A percentile compares a stretch with the other conserved stretches of the same genome.
Evolutionary conservation across 2,888 invertebrate species (phyloP).

Genomic region (Cataglyphis albicans): DNA sequence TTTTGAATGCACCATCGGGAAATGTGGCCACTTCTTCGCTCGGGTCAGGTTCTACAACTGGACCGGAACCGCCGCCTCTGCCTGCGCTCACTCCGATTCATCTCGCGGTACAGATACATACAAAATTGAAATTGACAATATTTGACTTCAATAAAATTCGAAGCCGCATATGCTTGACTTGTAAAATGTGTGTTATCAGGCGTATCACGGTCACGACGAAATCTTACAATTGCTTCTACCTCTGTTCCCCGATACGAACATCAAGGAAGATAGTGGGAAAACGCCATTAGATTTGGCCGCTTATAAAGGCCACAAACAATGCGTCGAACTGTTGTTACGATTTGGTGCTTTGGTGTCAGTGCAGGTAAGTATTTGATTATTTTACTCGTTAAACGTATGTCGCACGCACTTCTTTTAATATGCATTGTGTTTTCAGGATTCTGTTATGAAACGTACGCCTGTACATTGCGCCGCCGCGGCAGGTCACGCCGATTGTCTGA

Average conservation of each 20-base stretch:
- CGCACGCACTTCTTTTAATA: neutral
- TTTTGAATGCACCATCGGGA: slow-evolving; percentile 80
- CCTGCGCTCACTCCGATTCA: slow-evolving; percentile 87
- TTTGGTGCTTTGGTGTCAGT: slow-evolving; percentile 87
- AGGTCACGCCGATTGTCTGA: slow-evolving; percentile 87
- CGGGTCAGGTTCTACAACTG: slow-evolving; percentile 29
- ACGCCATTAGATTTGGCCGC: slow-evolving; percentile 89
- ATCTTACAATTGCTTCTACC: slow-evolving; percentile 87
- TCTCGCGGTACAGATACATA: slow-evolving; percentile 85
- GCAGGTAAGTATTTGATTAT: slow-evolving; percentile 59
- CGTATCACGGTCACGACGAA: slow-evolving; percentile 88
- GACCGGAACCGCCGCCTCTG: slow-evolving; percentile 59
- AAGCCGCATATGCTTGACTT: neutral
- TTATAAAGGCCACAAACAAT: slow-evolving; percentile 87
- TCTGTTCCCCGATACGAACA: slow-evolving; percentile 87
- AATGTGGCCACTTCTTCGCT: slow-evolving; percentile 46
- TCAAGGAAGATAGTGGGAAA: slow-evolving; percentile 87
- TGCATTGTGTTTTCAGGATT: slow-evolving; percentile 67
- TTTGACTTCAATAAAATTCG: neutral
- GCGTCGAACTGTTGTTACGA: slow-evolving; percentile 87
- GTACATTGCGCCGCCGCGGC: slow-evolving; percentile 87
- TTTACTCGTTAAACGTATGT: neutral
- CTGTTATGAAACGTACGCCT: slow-evolving; percentile 85
- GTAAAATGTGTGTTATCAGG: slow-evolving; percentile 76
- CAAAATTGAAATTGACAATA: slow-evolving; percentile 34